Percentiles rank a stretch among this genome's conserved stretches.
These are phyloP conservation scores for Gambusia holbrooki DNA, from an alignment of 2,113 vertebrate species.

Conservation along the genomic window DNA sequence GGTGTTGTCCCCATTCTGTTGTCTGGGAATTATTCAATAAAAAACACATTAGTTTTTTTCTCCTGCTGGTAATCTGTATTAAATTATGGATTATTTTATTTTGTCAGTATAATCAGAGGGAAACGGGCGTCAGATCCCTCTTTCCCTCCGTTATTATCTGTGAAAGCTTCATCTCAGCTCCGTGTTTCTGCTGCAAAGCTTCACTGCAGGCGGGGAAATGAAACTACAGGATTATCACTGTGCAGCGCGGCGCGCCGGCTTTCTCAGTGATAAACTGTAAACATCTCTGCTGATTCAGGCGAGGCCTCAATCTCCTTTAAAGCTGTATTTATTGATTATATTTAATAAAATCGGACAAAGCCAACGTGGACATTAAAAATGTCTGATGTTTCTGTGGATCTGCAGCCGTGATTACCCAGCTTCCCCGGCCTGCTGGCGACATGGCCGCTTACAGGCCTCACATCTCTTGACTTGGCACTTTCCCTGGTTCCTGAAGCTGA, in stretches of 20 bases:
- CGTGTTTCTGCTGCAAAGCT: constrained; percentile 26
- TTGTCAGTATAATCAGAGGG: constrained; percentile 34
- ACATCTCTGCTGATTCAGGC: constrained; percentile 7
- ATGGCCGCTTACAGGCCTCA: constrained; percentile 57
- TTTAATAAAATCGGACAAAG: neutral
- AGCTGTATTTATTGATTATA: neutral
- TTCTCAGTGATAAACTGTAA: constrained; percentile 16
- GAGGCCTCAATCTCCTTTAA: neutral
- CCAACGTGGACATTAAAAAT: neutral
- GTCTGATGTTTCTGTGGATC: neutral
- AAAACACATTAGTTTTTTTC: constrained; percentile 17
- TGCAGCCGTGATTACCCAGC: constrained; percentile 46
- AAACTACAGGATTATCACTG: constrained; percentile 31
- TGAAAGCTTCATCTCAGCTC: constrained; percentile 26
- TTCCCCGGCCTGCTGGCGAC: constrained; percentile 40
- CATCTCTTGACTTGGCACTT: constrained; percentile 69
- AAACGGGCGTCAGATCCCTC: constrained; percentile 18
- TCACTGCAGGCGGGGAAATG: constrained; percentile 16
- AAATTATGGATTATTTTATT: constrained; percentile 15
- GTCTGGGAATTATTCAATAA: constrained; percentile 23
- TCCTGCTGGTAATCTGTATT: constrained; percentile 16
- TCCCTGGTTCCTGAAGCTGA: constrained; percentile 52
- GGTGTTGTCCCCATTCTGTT: constrained; percentile 33
- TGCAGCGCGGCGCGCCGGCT: constrained; percentile 11
- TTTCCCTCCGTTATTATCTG: constrained; percentile 11